These are phyloP conservation scores for Noturus placidus DNA, from an alignment of 2,113 vertebrate species.

Conservation along the genomic window DNA sequence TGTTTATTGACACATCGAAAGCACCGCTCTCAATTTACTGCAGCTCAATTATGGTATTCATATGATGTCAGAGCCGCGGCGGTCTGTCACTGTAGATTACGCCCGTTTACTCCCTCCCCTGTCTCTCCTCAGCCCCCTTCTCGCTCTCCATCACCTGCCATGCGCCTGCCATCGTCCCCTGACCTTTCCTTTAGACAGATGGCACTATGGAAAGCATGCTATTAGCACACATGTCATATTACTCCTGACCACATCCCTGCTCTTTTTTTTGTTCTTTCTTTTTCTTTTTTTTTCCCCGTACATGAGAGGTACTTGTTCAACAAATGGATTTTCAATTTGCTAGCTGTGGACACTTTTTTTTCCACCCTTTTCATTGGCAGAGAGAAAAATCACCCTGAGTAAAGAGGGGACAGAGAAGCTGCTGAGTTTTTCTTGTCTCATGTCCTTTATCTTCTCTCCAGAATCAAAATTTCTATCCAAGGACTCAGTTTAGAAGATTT, in stretches of 20 bases:
- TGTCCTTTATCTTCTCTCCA: slow-evolving; percentile 26
- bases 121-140: slow-evolving; percentile 14
- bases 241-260: slow-evolving; percentile 64
- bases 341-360: slow-evolving; percentile 47
- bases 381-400: slow-evolving; percentile 42
- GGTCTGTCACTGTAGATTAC: slow-evolving; percentile 80
- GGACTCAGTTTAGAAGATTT: slow-evolving; percentile 7
- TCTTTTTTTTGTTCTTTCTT: slow-evolving; percentile 63
- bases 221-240: slow-evolving; percentile 82
- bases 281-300: slow-evolving; percentile 70
- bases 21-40: slow-evolving; percentile 89
- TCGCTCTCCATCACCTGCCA: slow-evolving; percentile 53
- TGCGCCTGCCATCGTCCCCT: slow-evolving; percentile 75
- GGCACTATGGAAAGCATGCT: slow-evolving; percentile 81
- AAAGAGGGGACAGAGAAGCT: slow-evolving; percentile 12
- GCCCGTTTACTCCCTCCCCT: slow-evolving; percentile 71
- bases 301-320: slow-evolving; percentile 78
- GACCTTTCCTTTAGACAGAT: slow-evolving; percentile 84
- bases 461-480: slow-evolving; percentile 41
- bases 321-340: slow-evolving; percentile 76
- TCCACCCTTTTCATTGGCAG: slow-evolving; percentile 38
- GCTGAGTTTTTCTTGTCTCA: slow-evolving; percentile 7
- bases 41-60: slow-evolving; percentile 99
- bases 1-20: slow-evolving; percentile 99
- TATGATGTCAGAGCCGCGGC: slow-evolving; percentile 89